phyloP scores from a whole-genome alignment of 2,888 invertebrate species.

The Drosophila seclusa region DNA sequence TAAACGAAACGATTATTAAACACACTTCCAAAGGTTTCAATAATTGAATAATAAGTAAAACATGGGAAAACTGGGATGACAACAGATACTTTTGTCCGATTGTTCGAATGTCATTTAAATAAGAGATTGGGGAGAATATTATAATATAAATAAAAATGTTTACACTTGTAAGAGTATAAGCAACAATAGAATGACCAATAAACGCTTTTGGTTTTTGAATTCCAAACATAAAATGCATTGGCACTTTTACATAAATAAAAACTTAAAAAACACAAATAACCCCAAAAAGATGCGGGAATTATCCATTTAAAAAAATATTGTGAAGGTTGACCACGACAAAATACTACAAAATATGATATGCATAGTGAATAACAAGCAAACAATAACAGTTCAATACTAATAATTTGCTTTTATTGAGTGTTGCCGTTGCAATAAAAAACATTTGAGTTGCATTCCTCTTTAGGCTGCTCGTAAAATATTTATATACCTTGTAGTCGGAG shows the following conservation, averaged over 20 bases:
- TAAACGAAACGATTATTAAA: conserved; percentile 16
- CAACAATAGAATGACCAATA: conserved; percentile 9
- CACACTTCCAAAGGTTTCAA: neutral
- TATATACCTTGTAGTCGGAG: conserved; percentile 20
- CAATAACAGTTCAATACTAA: conserved; percentile 59
- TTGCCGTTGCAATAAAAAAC: conserved; percentile 78
- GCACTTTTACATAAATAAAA: conserved; percentile 42
- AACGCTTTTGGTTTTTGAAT: conserved; percentile 46
- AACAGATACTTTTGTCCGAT: neutral
- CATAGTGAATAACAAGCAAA: neutral
- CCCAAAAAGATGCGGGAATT: conserved; percentile 30
- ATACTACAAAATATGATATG: conserved; percentile 9
- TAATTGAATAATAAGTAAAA: neutral
- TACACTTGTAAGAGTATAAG: neutral
- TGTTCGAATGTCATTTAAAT: neutral
- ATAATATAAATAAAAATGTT: neutral
- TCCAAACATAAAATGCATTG: conserved; percentile 66
- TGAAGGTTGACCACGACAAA: conserved; percentile 9
- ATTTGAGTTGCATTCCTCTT: conserved; percentile 59
- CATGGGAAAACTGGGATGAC: neutral
- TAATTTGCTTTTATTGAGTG: conserved; percentile 82
- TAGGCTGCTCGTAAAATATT: conserved; percentile 60
- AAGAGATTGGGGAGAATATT: neutral
- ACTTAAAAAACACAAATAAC: neutral
- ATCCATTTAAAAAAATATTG: conserved; percentile 4